Evolutionary conservation across 2,113 vertebrate species (phyloP).

Genomic region (Zosterops hypoxanthus): DNA sequence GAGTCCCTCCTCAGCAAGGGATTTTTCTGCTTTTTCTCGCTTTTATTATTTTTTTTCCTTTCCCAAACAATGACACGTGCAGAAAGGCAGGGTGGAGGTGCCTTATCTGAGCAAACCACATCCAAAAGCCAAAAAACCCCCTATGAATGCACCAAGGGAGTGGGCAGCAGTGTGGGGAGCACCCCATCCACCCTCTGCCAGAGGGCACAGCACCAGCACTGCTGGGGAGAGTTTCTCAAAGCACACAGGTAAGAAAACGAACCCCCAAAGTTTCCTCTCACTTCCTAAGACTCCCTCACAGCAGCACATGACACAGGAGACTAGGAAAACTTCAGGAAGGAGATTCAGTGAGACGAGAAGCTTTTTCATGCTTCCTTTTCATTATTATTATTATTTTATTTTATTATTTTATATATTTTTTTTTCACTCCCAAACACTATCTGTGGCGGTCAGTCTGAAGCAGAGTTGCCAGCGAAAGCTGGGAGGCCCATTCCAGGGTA

Average conservation of each 20-base stretch:
- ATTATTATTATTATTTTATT: conserved; percentile 46
- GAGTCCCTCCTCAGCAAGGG: neutral
- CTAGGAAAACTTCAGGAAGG: conserved; percentile 42
- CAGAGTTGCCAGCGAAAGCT: conserved; percentile 86
- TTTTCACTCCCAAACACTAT: conserved; percentile 81
- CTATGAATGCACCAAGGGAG: neutral
- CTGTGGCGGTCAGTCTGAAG: conserved; percentile 84
- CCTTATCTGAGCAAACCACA: neutral
- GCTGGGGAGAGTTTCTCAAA: neutral
- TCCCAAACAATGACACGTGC: conserved; percentile 35
- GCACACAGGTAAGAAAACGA: neutral
- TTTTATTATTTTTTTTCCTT: neutral
- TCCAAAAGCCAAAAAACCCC: neutral
- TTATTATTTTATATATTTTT: conserved; percentile 7
- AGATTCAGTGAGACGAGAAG: conserved; percentile 54
- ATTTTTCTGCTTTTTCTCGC: neutral
- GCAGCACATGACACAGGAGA: neutral
- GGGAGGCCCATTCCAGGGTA: conserved; percentile 92
- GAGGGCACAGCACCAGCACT: neutral
- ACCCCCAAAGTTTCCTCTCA: conserved; percentile 11
- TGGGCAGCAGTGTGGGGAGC: neutral
- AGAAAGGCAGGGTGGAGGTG: conserved; percentile 57
- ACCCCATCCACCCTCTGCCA: conserved; percentile 37
- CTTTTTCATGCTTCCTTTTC: conserved; percentile 71
- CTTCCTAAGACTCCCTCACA: neutral